Evolutionary conservation across 2,888 invertebrate genomes (phyloP).

Genomic region (Azorinus chamasolen): DNA sequence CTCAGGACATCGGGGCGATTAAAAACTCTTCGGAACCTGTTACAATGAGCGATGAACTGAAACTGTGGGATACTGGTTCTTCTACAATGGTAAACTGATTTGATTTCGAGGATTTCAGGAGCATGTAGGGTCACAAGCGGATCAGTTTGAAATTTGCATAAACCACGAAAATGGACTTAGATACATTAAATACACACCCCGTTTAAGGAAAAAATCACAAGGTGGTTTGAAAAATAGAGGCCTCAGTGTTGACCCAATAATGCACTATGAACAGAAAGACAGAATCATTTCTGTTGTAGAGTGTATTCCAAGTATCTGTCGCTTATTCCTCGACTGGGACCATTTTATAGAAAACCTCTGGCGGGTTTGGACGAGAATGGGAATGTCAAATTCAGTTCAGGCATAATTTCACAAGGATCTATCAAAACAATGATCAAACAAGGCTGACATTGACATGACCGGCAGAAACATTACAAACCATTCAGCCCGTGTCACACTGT

Average conservation of each 20-base stretch:
- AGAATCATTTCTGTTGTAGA: not conserved
- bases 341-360: conserved; percentile 27
- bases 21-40: conserved; percentile 17
- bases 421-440: conserved; percentile 11
- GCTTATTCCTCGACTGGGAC: conserved; percentile 13
- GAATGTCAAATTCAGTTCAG: conserved; percentile 13
- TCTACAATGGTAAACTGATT: conserved; percentile 22
- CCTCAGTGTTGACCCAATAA: conserved; percentile 15
- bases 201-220: conserved; percentile 25
- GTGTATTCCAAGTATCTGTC: conserved; percentile 17
- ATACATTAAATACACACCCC: conserved; percentile 19
- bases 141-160: conserved; percentile 18
- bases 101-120: conserved; percentile 27
- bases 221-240: conserved; percentile 17
- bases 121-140: conserved; percentile 13
- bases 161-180: not conserved
- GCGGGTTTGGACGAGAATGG: not conserved
- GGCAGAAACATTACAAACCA: conserved; percentile 8
- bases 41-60: conserved; percentile 11
- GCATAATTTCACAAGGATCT: conserved; percentile 8
- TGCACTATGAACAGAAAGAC: conserved; percentile 24
- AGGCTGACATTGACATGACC: not conserved
- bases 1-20: conserved; percentile 9
- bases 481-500: conserved; percentile 23
- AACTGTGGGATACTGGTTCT: conserved; percentile 14